These are phyloP conservation scores for Scyliorhinus canicula DNA, from an alignment of 2,797 vertebrate genomes.

Conservation along the genomic window DNA sequence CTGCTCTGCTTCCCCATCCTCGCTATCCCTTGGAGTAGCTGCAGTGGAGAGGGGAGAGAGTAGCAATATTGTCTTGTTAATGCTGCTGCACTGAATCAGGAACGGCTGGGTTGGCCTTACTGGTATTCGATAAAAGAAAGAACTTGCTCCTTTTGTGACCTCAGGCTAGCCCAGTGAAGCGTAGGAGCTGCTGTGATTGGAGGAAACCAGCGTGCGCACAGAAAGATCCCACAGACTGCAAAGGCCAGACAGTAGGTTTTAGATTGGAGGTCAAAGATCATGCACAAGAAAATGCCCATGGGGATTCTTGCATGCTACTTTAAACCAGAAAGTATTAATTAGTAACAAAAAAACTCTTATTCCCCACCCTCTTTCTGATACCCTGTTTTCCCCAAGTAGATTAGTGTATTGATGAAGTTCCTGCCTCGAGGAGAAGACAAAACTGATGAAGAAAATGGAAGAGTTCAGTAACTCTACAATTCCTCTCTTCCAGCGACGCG, in stretches of 20 bases:
- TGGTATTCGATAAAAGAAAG: slow-evolving; percentile 30
- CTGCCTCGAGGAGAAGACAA: background rate
- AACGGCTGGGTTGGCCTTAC: background rate
- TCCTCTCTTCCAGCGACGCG: background rate
- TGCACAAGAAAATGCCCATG: background rate
- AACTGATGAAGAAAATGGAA: no score
- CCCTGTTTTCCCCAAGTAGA: background rate
- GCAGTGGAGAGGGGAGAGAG: background rate
- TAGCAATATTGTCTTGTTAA: background rate
- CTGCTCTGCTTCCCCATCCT: slow-evolving; percentile 76
- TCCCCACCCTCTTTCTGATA: background rate
- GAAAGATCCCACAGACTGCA: background rate
- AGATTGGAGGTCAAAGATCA: background rate
- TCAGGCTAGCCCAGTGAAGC: background rate
- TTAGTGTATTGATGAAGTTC: background rate
- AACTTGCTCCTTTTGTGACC: background rate
- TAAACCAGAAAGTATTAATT: no score
- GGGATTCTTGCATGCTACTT: background rate
- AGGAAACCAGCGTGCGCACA: background rate
- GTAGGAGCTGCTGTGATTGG: no score
- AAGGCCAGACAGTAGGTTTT: background rate
- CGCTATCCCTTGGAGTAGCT: background rate
- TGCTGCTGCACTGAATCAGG: background rate
- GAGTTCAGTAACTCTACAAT: background rate
- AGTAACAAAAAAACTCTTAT: background rate